Conservation (phyloP, 2,113 vertebrate species). For the Gorilla gorilla region DNA sequence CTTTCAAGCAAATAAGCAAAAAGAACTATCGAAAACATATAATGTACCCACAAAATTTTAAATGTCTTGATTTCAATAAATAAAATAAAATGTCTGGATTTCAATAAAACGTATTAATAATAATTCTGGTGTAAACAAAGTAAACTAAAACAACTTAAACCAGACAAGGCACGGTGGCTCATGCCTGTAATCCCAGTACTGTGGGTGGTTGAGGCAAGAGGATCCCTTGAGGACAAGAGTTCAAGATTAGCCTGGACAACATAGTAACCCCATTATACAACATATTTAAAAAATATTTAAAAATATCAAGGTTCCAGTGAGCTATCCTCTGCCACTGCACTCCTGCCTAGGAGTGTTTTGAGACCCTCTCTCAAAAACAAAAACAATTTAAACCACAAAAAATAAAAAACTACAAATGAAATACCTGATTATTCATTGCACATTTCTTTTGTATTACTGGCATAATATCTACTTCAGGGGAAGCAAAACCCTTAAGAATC, state of each 20-base stretch:
- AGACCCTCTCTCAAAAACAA: too few relatives aligned
- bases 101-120: background rate
- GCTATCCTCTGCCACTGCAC: too few relatives aligned
- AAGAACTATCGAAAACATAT: background rate
- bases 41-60: too few relatives aligned
- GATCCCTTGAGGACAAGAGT: background rate
- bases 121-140: background rate
- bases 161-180: background rate
- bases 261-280: background rate
- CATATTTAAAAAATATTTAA: too few relatives aligned
- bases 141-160: background rate
- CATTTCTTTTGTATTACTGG: background rate
- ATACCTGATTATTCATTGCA: background rate
- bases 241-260: background rate
- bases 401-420: background rate
- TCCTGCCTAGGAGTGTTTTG: too few relatives aligned
- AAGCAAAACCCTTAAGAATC: background rate
- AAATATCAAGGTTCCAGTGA: too few relatives aligned
- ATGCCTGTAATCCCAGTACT: background rate
- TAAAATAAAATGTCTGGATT: too few relatives aligned
- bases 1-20: constrained; percentile 43
- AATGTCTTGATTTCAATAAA: too few relatives aligned
- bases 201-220: background rate
- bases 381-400: background rate
- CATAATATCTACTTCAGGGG: background rate